Base-by-base conservation (phyloP, 2,797 vertebrate species). In the Acipenser ruthenus region DNA sequence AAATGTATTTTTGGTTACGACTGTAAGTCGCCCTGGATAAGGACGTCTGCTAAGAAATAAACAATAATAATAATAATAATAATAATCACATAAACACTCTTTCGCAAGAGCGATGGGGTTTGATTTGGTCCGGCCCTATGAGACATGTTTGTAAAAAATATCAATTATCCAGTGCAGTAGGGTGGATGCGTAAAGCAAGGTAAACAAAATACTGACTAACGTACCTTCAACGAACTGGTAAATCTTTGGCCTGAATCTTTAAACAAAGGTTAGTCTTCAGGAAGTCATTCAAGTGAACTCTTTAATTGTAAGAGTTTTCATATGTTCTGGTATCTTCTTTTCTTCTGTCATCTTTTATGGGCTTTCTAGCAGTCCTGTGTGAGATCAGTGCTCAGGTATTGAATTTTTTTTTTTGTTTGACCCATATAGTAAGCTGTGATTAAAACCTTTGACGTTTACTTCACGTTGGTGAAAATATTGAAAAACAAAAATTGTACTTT, bases 331-430 rank as follows among this genome's bases (percentile, higher is more conserved):
- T 68, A 10, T 58, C 23, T 15, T 49, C 61, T 49, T n/a, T 53
- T 58, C 9, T 50, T 52, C 49, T 15, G 56, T 49, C 63, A 18
- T 63, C 66, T 53, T 67, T 65, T 50, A 49, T 66, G 23, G 23
- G 64, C 47, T 65, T 56, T 63, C 50, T 66, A 62, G 60, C 52
- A 73, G 62, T 70, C 62, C 60, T 66, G 64, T 49, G 63, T 66
- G 55, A 65, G 52, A 58, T 59, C 61, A 63, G 51, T 69, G 64
- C 77, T 76, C 74, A 76, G 74, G 77, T 73, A 71, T 65, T 60
- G 62, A 64, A n/a, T n/a, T 13, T 8, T 55, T 12, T 15, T 63
- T 63, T 8, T 56, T 55, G 49, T 55, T 53, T 13, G 49, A 73
- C 50, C 49, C 48, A 37, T 37, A 37, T 37, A 37, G 37, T 56